Percentiles rank a stretch among this genome's conserved stretches.
Evolutionary conservation across 35 echinoderm and acorn worm genomes (phyloP).

Genomic region (Heliocidaris tuberculata): DNA sequence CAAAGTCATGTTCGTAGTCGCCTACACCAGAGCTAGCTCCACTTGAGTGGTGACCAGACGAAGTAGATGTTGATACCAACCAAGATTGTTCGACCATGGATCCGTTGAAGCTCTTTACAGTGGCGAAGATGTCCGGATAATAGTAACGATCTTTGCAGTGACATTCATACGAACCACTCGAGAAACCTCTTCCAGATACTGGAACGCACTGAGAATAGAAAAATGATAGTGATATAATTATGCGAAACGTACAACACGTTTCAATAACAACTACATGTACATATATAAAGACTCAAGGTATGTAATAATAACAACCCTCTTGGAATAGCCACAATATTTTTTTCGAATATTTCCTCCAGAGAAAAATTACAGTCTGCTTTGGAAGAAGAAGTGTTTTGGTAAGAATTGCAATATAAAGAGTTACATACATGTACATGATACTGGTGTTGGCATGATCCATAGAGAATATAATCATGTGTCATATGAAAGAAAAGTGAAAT

Average conservation of each 20-base stretch:
- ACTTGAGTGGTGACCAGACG: not conserved
- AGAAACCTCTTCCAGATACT: slow-evolving; percentile 69
- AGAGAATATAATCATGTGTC: too few relatives aligned
- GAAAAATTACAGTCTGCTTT: too few relatives aligned
- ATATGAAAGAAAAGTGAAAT: too few relatives aligned
- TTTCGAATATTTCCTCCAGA: too few relatives aligned
- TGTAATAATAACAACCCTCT: too few relatives aligned
- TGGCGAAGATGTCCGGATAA: slow-evolving; percentile 43
- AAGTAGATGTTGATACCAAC: not conserved
- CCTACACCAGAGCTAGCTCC: not conserved
- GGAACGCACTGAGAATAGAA: slow-evolving; percentile 71
- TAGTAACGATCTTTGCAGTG: slow-evolving; percentile 73
- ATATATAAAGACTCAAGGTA: too few relatives aligned
- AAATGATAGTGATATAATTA: not conserved
- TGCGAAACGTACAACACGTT: too few relatives aligned
- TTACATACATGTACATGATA: too few relatives aligned
- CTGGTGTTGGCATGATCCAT: too few relatives aligned
- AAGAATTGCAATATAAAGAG: not conserved
- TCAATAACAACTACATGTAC: too few relatives aligned
- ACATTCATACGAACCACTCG: slow-evolving; percentile 76
- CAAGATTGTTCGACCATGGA: slow-evolving; percentile 29
- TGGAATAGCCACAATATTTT: too few relatives aligned
- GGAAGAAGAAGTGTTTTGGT: too few relatives aligned
- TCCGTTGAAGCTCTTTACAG: slow-evolving; percentile 23
- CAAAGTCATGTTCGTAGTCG: slow-evolving; percentile 57